These are phyloP conservation scores for Papilio protenor DNA, from an alignment of 2,888 invertebrate species.

Conservation along the genomic window DNA sequence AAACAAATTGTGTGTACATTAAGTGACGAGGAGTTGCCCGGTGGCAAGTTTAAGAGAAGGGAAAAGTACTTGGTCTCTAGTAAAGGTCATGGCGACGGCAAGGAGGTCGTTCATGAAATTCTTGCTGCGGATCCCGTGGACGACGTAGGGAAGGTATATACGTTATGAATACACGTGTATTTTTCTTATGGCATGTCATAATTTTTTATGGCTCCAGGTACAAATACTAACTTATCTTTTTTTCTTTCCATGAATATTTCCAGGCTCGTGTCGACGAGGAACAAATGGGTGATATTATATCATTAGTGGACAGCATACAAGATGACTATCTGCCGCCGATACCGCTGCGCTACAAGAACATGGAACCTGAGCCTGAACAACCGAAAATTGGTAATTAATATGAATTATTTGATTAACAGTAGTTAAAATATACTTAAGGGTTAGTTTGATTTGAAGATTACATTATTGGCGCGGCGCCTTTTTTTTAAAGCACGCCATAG, in stretches of 20 bases:
- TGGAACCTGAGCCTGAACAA: slow-evolving; percentile 56
- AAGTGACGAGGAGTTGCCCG: slow-evolving; percentile 68
- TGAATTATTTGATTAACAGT: too few relatives aligned
- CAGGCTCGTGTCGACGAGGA: slow-evolving; percentile 68
- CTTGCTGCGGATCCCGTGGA: slow-evolving; percentile 59
- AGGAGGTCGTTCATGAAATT: slow-evolving; percentile 63
- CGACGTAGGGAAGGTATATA: slow-evolving; percentile 53
- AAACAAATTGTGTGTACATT: slow-evolving; percentile 70
- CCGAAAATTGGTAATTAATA: slow-evolving; percentile 58
- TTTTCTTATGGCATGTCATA: neutral
- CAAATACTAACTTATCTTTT: neutral
- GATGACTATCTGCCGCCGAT: slow-evolving; percentile 77
- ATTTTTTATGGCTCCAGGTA: neutral
- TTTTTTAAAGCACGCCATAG: too few relatives aligned
- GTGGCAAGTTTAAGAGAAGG: slow-evolving; percentile 57
- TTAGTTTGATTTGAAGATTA: too few relatives aligned
- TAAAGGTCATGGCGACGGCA: slow-evolving; percentile 65
- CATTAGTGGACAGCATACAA: slow-evolving; percentile 77
- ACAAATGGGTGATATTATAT: slow-evolving; percentile 77
- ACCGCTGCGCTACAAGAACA: slow-evolving; percentile 69
- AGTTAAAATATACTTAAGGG: too few relatives aligned
- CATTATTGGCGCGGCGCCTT: too few relatives aligned
- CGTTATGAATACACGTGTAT: too few relatives aligned
- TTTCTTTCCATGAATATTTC: neutral
- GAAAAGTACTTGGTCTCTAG: slow-evolving; percentile 58